Base-by-base conservation (phyloP, 2,113 vertebrate species). In the Zeus faber region DNA sequence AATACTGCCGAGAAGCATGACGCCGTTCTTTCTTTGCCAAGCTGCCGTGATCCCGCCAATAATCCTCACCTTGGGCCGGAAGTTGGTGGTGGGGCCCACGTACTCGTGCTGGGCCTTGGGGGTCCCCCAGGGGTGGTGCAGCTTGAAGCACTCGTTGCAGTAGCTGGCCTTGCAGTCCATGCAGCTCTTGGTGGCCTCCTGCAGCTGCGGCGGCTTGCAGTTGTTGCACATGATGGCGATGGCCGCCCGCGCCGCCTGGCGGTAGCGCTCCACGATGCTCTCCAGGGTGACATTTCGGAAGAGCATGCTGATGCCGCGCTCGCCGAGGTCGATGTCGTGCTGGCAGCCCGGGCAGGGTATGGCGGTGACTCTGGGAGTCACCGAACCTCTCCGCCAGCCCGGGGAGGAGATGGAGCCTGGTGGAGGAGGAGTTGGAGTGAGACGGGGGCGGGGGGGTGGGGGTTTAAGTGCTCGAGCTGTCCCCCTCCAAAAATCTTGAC, bases 111-210 rank as follows among this genome's bases (percentile, higher is more conserved):
- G 96, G 23, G 97, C 97, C 81, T 93, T 96, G 35, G 91, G 80
- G 0, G 95, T 98, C 1, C 96, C 95, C 97, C 96, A 99, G 0
- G 97, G 97, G 60, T 99, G 97, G 69, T 98, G 84, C 26, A 95
- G 65, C 80, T 99, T 99, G 86, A 97, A 99, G 82, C 95, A 99
- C 48, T 98, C 94, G 0, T 98, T 99, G 74, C 97, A 99, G 73
- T 92, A 99, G 85, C 93, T 99, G 2, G 94, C 93, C 70, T 93
- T 94, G 78, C 97, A 99, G 85, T 99, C 97, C 94, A 98, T 90
- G 80, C 97, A 99, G 83, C 95, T 99, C 87, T 98, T 98, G 0
- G 96, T 99, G 23, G 96, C 96, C 71, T 98, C 97, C 45, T 96
- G 95, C 55, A 65, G 92, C 51, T 79, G 81, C 0, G 94, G 93